These are phyloP conservation scores for Germaria angustata DNA, from an alignment of 2,888 invertebrate species.

Conservation along the genomic window DNA sequence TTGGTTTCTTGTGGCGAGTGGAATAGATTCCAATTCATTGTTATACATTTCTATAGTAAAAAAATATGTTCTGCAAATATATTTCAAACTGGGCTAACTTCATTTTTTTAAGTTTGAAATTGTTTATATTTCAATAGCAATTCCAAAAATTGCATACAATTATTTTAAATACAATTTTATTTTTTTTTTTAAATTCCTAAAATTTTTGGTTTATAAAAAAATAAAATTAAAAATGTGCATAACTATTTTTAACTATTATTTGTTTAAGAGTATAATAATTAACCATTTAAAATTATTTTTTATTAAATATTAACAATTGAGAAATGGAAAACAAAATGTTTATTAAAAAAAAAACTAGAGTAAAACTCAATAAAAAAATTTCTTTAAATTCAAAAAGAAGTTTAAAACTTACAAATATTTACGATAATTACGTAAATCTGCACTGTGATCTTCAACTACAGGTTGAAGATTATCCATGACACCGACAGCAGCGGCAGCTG, in stretches of 20 bases:
- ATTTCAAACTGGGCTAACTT: no score
- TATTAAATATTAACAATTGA: slow-evolving; percentile 40
- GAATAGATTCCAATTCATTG: no score
- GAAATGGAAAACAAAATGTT: slow-evolving; percentile 30
- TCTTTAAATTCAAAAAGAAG: not conserved
- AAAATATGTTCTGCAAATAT: no score
- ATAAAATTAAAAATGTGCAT: slow-evolving; percentile 22
- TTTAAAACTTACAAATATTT: slow-evolving; percentile 78
- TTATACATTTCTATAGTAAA: no score
- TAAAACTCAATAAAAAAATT: not conserved
- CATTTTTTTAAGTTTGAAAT: no score
- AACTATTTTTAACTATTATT: slow-evolving; percentile 35
- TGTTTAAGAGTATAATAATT: slow-evolving; percentile 34
- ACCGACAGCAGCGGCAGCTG: slow-evolving; percentile 79
- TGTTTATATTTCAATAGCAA: not conserved
- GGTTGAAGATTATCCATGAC: slow-evolving; percentile 71
- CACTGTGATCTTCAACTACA: slow-evolving; percentile 75
- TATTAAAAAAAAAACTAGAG: slow-evolving; percentile 14
- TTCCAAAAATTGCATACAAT: not conserved
- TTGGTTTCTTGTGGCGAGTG: no score
- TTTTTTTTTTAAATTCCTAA: slow-evolving; percentile 11
- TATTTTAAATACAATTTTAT: not conserved
- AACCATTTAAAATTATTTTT: slow-evolving; percentile 45
- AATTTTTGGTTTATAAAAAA: slow-evolving; percentile 32
- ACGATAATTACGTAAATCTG: slow-evolving; percentile 78